Percentiles rank a stretch among this genome's conserved stretches.
phyloP scores from a whole-genome alignment of 2,888 invertebrate genomes.

The Pinctada fucata region DNA sequence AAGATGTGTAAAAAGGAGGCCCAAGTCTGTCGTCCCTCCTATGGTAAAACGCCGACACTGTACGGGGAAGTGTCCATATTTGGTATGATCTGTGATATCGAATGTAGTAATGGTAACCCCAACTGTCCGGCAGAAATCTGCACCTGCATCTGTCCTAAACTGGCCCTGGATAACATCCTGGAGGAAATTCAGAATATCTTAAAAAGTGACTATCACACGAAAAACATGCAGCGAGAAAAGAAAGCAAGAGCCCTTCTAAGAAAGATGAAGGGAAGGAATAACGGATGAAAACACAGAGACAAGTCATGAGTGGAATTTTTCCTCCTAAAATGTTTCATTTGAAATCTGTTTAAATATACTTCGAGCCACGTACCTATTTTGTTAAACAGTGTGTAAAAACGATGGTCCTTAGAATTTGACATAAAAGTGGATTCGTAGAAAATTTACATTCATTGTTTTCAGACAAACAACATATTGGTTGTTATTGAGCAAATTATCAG shows the following conservation, averaged over 20 bases:
- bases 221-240: background rate
- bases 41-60: constrained; percentile 13
- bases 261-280: too few species aligned
- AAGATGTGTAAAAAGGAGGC: background rate
- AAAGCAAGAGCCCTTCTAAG: background rate
- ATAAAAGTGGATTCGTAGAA: too few species aligned
- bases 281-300: too few species aligned
- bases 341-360: too few species aligned
- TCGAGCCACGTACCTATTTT: too few species aligned
- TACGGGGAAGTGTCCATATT: constrained; percentile 18
- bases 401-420: too few species aligned
- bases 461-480: too few species aligned
- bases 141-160: constrained; percentile 9
- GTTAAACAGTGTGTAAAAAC: too few species aligned
- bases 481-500: too few species aligned
- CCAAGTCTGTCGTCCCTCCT: constrained; percentile 12
- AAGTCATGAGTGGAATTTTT: too few species aligned
- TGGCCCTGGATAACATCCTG: background rate
- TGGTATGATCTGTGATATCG: constrained; percentile 22
- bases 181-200: background rate
- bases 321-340: too few species aligned
- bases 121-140: constrained; percentile 26
- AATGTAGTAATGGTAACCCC: constrained; percentile 12
- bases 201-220: background rate
- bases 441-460: too few species aligned